Evolutionary conservation across 1,140 invertebrate genomes (phyloP), one percentile per base, ranked within the genome.

Genomic region (Helicorthomorpha holstii): DNA sequence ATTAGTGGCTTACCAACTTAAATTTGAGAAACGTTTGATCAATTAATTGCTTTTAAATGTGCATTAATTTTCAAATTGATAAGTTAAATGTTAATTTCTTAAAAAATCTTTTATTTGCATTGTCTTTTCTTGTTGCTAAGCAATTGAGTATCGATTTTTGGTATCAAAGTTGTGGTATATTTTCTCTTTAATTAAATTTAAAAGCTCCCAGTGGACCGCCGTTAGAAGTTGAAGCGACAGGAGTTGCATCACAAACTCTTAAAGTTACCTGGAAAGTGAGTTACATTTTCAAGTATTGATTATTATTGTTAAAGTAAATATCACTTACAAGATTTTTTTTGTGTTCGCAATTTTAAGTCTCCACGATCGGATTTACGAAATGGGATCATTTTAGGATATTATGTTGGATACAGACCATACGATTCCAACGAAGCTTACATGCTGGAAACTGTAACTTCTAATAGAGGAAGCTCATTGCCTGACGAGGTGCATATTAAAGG

Each of bases 331-430:
- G 19, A 23, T 4, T 21, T 23, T 19, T 27, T 19, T 26, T 25
- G 27, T n/a, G 22, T 2, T 54, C 47, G 48, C 12, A 27, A 1
- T 42, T 51, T 55, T 43, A 27, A 93, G 69, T 85, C 88, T 58
- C 88, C 90, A 52, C 73, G 80, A 58, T 77, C 81, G 45, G 82
- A 88, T 55, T 81, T 88, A 61, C 92, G 87, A 86, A 93, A 94
- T 61, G 89, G 89, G 25, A 85, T 91, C 69, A 85, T 94, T 59
- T 75, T 84, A 57, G 86, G 86, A 54, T 90, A 90, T 64, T 78
- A 78, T 62, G 61, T 73, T 4, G 70, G 70, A 1, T 72, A 71
- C 57, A 68, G 67, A 54, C 57, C 66, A 12, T 61, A 63, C 3
- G 66, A 66, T 43, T 63, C 63, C 41, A 54, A 57, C 3, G 64